phyloP scores from a whole-genome alignment of 2,888 invertebrate genomes.

The Biston stratarius region DNA sequence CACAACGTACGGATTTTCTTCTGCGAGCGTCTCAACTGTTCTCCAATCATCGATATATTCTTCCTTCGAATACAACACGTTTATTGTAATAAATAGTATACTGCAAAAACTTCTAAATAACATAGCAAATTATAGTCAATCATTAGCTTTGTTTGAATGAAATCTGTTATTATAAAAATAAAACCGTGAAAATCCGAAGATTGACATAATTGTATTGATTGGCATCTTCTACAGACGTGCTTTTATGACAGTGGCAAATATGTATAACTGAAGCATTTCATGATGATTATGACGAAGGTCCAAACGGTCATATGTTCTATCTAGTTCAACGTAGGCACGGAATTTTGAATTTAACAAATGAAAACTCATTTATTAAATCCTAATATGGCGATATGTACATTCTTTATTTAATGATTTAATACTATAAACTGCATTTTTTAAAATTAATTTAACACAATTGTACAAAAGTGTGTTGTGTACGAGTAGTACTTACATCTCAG shows the following conservation, averaged over 20 bases:
- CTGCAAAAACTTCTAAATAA: conserved; percentile 50
- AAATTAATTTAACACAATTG: too few species aligned
- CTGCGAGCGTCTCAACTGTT: conserved; percentile 64
- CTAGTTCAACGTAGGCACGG: too few species aligned
- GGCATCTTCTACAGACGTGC: neutral
- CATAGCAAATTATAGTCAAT: conserved; percentile 55
- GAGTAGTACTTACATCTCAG: too few species aligned
- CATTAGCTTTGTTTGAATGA: conserved; percentile 17
- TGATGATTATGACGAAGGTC: neutral
- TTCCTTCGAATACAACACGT: neutral
- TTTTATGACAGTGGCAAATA: neutral
- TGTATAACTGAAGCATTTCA: neutral
- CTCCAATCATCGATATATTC: conserved; percentile 52
- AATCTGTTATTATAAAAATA: neutral
- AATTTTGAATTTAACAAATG: too few species aligned
- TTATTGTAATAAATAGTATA: conserved; percentile 42
- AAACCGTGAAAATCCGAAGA: neutral
- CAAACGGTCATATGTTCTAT: too few species aligned
- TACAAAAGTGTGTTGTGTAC: too few species aligned
- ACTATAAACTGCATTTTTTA: too few species aligned
- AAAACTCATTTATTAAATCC: too few species aligned
- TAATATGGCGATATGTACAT: too few species aligned
- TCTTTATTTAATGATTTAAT: too few species aligned
- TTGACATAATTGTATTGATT: neutral
- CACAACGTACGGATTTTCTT: conserved; percentile 67